A percentile compares a stretch with the other conserved stretches of the same genome.
phyloP scores from a whole-genome alignment of 2,888 invertebrate species.

The Pheosia tremula region DNA sequence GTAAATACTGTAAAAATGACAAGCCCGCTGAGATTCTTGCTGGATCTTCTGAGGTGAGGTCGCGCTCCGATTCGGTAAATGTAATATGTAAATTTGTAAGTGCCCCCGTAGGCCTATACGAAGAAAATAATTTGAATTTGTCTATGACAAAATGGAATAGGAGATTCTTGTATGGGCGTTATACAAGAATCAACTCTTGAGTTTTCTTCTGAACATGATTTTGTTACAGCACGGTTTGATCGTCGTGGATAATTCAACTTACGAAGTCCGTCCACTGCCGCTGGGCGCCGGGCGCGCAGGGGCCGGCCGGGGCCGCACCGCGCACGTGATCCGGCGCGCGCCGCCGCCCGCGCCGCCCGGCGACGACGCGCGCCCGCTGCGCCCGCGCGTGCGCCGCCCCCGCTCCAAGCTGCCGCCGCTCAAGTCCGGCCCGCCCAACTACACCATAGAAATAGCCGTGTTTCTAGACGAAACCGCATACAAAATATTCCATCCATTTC shows the following conservation, averaged over 20 bases:
- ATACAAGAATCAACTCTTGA: not conserved
- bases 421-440: conserved; percentile 61
- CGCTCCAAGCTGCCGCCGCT: conserved; percentile 45
- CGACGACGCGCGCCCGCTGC: conserved; percentile 71
- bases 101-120: too few species aligned
- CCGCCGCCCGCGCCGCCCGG: conserved; percentile 68
- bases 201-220: not conserved
- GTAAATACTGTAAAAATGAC: too few species aligned
- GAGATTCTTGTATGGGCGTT: too few species aligned
- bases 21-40: too few species aligned
- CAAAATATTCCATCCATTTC: conserved; percentile 87
- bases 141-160: too few species aligned
- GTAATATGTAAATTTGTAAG: too few species aligned
- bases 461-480: conserved; percentile 91
- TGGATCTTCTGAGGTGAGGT: too few species aligned
- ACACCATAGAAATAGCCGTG: conserved; percentile 89
- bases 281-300: conserved; percentile 64
- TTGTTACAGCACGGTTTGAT: conserved; percentile 86
- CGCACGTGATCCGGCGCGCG: conserved; percentile 85
- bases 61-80: too few species aligned
- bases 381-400: conserved; percentile 58
- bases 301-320: conserved; percentile 65
- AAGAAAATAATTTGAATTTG: too few species aligned
- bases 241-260: conserved; percentile 86
- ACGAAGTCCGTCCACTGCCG: conserved; percentile 88